Base-by-base conservation (phyloP, 2,797 vertebrate species). In the Cuniculus paca region DNA sequence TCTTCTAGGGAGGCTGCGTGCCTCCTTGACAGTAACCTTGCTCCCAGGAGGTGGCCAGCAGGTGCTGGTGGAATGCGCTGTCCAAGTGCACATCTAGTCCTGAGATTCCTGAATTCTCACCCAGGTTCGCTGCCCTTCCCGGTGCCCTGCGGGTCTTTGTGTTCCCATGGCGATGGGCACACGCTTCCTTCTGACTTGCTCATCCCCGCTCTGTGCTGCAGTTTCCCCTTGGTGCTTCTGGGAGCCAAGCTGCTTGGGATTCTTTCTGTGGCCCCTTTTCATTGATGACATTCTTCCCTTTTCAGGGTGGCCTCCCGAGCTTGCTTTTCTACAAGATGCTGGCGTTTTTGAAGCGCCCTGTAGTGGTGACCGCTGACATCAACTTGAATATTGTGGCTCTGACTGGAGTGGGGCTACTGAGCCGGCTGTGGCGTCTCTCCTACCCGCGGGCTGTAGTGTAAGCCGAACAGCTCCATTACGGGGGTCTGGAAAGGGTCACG, bases 381-480 rank as follows among this genome's bases (percentile, higher is more conserved):
- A 99, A 99, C 79, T 16, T 99, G 93, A 98, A 98, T n/a, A 97
- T 99, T 2, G 60, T 99, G 81, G 98, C 98, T 14, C 95, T 99
- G 87, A 98, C 99, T 0, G 90, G 95, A 6, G 4, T 99, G 72
- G 99, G 98, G 16, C 92, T 99, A 13, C 95, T 99, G 89, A 99
- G 98, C 97, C 97, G 99, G 16, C 98, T 99, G 0, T 98, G 98
- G 98, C 98, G 95, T 0, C 98, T 99, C 80, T 94, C 98, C 92
- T 98, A 99, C 88, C 99, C 99, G 0, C 98, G 97, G 88, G 99
- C 99, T 54, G 99, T 99, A 5, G 99, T 99, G 99, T 99, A 98
- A 99, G 99, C 98, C 82, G 36, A 9, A 88, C 58, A 9, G 9
- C 56, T 78, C 92, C 42, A 0, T 45, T 16, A 20, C 11, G 48